Evolutionary conservation across 2,797 vertebrate genomes (phyloP).

Genomic region (Rhodeus uyekii): DNA sequence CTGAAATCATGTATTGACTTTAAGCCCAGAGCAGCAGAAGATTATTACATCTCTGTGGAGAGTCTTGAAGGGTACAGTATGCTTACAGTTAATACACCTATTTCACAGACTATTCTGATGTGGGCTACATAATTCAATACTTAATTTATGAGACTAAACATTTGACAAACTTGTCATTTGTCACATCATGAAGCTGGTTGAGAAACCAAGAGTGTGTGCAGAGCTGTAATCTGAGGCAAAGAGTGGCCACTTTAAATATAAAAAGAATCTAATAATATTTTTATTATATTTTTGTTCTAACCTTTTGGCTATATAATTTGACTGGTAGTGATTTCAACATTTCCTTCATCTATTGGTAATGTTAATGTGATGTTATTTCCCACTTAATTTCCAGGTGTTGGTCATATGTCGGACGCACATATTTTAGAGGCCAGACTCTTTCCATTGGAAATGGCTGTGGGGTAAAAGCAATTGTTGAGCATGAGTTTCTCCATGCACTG

Average conservation of each 20-base stretch:
- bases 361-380: background rate
- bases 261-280: no score
- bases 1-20: conserved; percentile 90
- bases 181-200: no score
- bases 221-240: no score
- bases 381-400: conserved; percentile 76
- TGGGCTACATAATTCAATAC: no score
- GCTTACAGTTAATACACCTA: background rate
- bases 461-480: conserved; percentile 71
- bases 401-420: conserved; percentile 74
- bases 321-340: no score
- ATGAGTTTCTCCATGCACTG: conserved; percentile 84
- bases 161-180: no score
- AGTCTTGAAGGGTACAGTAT: conserved; percentile 72
- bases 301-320: no score
- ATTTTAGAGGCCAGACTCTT: conserved; percentile 67
- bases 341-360: no score
- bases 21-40: conserved; percentile 78
- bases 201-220: no score
- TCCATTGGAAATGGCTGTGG: conserved; percentile 82
- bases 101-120: background rate
- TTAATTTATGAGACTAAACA: no score
- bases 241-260: no score
- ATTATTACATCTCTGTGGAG: conserved; percentile 72
- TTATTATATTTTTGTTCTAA: no score